Percentiles rank a stretch among this genome's conserved stretches.
Conservation (phyloP, 2,888 invertebrate species). For the Lithodes maja region DNA sequence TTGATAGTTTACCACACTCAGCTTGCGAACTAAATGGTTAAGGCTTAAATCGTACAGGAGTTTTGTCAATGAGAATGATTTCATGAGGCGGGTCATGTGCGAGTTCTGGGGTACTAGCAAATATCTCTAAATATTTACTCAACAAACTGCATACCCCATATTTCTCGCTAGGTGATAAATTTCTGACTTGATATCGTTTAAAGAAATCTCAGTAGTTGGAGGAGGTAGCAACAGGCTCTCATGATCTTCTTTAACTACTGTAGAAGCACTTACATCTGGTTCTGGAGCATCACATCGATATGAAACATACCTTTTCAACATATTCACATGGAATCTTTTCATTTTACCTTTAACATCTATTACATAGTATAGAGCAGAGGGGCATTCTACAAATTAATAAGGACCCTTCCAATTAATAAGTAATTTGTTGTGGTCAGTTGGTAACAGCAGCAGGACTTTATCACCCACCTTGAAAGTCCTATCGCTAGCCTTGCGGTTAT, state of each 20-base stretch:
- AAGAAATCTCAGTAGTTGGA: background rate
- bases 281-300: background rate
- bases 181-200: background rate
- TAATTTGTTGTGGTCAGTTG: background rate
- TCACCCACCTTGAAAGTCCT: too few species aligned
- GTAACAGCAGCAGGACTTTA: background rate
- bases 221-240: background rate
- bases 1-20: too few species aligned
- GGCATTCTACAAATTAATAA: background rate
- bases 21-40: too few species aligned
- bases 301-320: background rate
- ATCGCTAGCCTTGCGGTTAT: too few species aligned
- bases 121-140: background rate
- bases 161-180: background rate
- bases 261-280: background rate
- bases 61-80: background rate
- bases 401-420: background rate
- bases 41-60: background rate
- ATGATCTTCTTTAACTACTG: background rate
- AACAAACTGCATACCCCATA: background rate
- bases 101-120: background rate
- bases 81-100: background rate
- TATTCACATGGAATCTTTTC: background rate
- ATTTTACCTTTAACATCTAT: background rate
- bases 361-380: background rate